These are phyloP conservation scores for Cyanistes caeruleus DNA, from an alignment of 2,113 vertebrate genomes.

Conservation along the genomic window DNA sequence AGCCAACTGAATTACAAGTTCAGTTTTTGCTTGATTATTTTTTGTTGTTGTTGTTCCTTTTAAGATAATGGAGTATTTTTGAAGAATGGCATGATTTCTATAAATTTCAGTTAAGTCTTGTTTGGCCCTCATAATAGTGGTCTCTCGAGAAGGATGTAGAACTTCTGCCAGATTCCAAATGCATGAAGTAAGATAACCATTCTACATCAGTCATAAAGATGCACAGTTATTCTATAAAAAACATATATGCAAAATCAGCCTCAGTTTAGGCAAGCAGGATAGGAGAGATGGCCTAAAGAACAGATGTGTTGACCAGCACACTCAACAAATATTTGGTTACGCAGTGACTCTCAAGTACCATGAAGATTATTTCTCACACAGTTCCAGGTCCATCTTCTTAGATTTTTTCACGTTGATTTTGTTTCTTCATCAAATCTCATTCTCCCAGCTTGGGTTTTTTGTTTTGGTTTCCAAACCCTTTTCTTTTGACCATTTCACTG, in stretches of 20 bases:
- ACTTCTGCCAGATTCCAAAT: background rate
- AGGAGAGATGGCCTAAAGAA: background rate
- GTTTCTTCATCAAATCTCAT: background rate
- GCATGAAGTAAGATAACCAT: background rate
- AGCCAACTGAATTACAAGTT: background rate
- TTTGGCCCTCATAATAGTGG: background rate
- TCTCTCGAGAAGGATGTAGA: background rate
- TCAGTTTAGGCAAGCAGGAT: fast-evolving
- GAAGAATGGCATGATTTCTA: background rate
- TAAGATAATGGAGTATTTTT: background rate
- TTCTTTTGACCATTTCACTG: background rate
- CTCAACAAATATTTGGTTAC: background rate
- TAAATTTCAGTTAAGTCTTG: background rate
- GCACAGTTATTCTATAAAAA: background rate
- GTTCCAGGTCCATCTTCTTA: background rate
- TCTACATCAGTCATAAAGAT: background rate
- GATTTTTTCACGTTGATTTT: background rate
- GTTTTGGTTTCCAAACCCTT: background rate
- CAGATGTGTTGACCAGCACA: background rate
- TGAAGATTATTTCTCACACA: background rate
- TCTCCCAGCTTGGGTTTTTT: background rate
- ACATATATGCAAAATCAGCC: background rate
- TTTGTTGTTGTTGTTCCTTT: background rate
- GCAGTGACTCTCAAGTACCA: background rate
- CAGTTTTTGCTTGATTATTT: background rate